Evolutionary conservation across 2,113 vertebrate genomes (phyloP).

Genomic region (Enhydra lutris): DNA sequence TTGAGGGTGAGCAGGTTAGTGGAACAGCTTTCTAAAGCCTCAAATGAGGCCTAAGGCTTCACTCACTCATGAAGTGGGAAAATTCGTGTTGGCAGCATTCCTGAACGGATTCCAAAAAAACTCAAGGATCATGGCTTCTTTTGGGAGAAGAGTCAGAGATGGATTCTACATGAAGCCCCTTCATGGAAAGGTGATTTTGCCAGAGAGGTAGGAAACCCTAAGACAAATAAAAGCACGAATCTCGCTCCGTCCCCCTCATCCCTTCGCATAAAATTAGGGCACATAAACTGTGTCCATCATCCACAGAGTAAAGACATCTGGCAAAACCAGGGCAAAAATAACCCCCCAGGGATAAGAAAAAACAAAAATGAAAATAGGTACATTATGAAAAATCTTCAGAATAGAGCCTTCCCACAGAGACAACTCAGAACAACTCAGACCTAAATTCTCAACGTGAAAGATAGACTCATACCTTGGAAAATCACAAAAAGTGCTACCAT

Average conservation of each 20-base stretch:
- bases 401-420: slow-evolving; percentile 6
- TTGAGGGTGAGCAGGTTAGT: slow-evolving; percentile 57
- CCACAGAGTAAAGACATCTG: slow-evolving; percentile 1
- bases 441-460: slow-evolving; percentile 27
- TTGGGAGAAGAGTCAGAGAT: slow-evolving; percentile 27
- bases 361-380: background rate
- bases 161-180: background rate
- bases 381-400: background rate
- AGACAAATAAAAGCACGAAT: background rate
- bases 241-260: accelerated
- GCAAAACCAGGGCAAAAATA: slow-evolving; percentile 57
- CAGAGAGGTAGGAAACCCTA: slow-evolving; percentile 23
- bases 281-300: background rate
- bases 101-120: background rate
- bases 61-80: slow-evolving; percentile 27
- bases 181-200: background rate
- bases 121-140: background rate
- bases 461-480: background rate
- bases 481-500: background rate
- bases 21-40: slow-evolving; percentile 52
- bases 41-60: background rate
- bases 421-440: background rate
- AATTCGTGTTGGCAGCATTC: slow-evolving; percentile 32
- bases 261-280: slow-evolving; percentile 15
- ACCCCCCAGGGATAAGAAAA: slow-evolving; percentile 1